These are phyloP conservation scores for Leucoma salicis DNA, from an alignment of 2,888 invertebrate species.

Conservation along the genomic window DNA sequence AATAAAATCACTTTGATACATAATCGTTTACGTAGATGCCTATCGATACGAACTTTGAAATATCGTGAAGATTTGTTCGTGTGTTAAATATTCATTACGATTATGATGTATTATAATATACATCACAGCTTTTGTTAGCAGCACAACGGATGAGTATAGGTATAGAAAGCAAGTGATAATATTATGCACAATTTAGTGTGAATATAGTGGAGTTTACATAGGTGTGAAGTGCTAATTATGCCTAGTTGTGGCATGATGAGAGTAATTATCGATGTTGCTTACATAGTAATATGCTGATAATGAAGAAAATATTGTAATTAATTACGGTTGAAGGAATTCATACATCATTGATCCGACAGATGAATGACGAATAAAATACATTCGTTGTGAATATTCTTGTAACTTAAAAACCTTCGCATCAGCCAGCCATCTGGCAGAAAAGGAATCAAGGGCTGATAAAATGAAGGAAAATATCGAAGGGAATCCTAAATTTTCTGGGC, in stretches of 20 bases:
- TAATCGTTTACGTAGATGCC: no score
- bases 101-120: constrained; percentile 41
- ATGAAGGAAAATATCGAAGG: no score
- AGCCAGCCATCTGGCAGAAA: no score
- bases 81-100: constrained; percentile 40
- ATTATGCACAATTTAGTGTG: constrained; percentile 23
- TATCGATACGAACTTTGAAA: no score
- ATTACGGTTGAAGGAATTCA: neutral
- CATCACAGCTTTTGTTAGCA: constrained; percentile 41
- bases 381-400: no score
- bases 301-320: neutral
- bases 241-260: neutral
- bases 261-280: neutral
- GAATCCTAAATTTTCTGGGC: no score
- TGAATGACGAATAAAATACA: no score
- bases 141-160: constrained; percentile 42
- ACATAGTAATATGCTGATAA: neutral
- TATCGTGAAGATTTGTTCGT: no score
- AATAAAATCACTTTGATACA: no score
- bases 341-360: neutral
- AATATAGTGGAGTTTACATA: constrained; percentile 18
- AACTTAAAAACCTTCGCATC: no score
- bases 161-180: constrained; percentile 42
- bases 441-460: no score
- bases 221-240: neutral